Evolutionary conservation across 2,797 vertebrate species (phyloP), one percentile per base, ranked within the genome.

Genomic region (Gymnoscopelus braueri): DNA sequence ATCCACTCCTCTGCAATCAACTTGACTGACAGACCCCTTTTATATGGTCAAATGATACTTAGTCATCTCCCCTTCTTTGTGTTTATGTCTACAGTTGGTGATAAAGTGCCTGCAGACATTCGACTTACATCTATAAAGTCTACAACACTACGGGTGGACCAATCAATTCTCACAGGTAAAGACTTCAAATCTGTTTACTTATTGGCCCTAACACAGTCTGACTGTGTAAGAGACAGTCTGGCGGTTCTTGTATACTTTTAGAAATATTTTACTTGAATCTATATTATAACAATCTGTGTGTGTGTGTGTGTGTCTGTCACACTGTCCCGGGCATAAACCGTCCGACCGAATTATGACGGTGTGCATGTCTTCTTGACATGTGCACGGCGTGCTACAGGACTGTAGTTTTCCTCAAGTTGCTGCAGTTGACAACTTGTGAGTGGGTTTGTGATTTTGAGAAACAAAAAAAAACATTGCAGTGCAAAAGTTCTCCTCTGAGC

Each of bases 81-180:
- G 50, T 81, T 72, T 82, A 57, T 83, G 84, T 89, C 54, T 87
- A 78, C 85, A 99, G 97, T 99, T 93, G 98, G 98, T 72, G 98
- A 99, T 92, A 99, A 99, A 93, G 98, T 98, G 87, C 98, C 98
- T 86, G 97, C 98, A 70, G 98, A 99, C 83, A 99, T 99, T 90
- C 94, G 98, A 80, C 92, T 99, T 84, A 94, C 96, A 44, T 98
- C 97, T 39, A 99, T 99, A 91, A 99, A 97, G 82, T 99, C 98
- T 58, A 99, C 98, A 66, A 99, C 98, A 50, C 93, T 99, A 51
- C 93, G 98, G 75, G 97, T 99, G 61, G 98, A 99, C 90, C 98
- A 99, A 72, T 99, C 98, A 4, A 99, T 99, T 86, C 95, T 99
- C 67, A 99, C 97, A 93, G 98, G 98, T 99, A 93, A 88, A 73